Percentiles rank a stretch among this genome's conserved stretches.
Evolutionary conservation across 2,888 invertebrate species (phyloP).

Genomic region (Loripinus fragilis): DNA sequence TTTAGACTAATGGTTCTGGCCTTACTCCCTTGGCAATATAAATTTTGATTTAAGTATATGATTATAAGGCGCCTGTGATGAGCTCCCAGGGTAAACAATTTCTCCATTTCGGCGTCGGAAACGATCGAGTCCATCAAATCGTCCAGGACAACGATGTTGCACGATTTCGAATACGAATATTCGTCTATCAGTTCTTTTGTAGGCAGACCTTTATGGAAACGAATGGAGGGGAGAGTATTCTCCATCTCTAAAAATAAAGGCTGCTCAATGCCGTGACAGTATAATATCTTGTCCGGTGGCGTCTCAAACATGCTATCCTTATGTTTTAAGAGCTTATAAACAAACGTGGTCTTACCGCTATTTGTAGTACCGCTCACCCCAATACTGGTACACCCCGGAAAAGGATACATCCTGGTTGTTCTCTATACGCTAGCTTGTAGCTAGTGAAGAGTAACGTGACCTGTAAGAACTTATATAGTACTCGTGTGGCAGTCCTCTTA

Average conservation of each 20-base stretch:
- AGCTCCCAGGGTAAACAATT: not conserved
- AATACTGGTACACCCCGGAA: not conserved
- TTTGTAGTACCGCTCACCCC: not conserved
- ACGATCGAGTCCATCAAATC: not conserved
- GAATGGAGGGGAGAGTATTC: not conserved
- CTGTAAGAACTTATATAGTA: not conserved
- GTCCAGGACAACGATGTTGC: slow-evolving; percentile 5
- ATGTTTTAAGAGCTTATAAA: slow-evolving; percentile 7
- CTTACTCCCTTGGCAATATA: slow-evolving; percentile 4
- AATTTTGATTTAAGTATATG: not conserved
- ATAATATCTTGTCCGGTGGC: not conserved
- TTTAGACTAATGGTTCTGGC: slow-evolving; percentile 7
- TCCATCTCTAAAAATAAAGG: slow-evolving; percentile 7
- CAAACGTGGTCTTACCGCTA: slow-evolving; percentile 7
- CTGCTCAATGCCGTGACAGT: not conserved
- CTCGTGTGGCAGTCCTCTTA: no score
- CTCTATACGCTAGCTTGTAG: not conserved
- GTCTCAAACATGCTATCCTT: not conserved
- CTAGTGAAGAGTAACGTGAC: not conserved
- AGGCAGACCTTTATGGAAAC: slow-evolving; percentile 5
- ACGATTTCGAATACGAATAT: not conserved
- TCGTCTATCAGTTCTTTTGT: not conserved
- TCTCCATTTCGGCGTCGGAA: slow-evolving; percentile 5
- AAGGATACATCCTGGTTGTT: not conserved
- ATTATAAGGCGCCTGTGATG: not conserved